Conservation (phyloP, 2,113 vertebrate genomes). For the Cololabis saira region DNA sequence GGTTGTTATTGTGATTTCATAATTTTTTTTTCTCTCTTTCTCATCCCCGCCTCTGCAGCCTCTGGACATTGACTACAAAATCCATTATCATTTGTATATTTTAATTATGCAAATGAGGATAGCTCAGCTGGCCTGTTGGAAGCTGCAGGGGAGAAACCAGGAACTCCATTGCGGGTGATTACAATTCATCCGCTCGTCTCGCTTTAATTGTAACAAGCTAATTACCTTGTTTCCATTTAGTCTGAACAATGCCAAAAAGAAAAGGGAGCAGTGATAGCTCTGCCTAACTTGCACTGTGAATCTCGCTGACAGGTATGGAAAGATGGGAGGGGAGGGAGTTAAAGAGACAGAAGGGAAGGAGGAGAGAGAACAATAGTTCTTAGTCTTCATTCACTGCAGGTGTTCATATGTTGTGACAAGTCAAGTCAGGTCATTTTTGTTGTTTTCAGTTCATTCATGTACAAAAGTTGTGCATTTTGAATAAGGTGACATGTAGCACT, state of each 20-base stretch:
- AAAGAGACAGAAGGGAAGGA: slow-evolving; percentile 3
- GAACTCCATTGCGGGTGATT: slow-evolving; percentile 99
- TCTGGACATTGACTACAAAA: slow-evolving; percentile 99
- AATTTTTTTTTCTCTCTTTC: slow-evolving; percentile 75
- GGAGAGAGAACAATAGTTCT: background rate
- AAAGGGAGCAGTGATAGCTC: slow-evolving; percentile 85
- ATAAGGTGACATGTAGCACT: background rate
- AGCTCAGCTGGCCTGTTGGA: slow-evolving; percentile 96
- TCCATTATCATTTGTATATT: slow-evolving; percentile 99
- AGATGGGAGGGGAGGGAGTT: slow-evolving; percentile 8
- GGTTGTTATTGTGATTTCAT: slow-evolving; percentile 99
- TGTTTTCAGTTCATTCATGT: background rate
- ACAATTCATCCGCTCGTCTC: slow-evolving; percentile 99
- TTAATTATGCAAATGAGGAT: slow-evolving; percentile 99
- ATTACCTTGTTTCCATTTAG: slow-evolving; percentile 99
- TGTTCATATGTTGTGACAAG: background rate
- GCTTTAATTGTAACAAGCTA: slow-evolving; percentile 99
- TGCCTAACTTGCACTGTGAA: slow-evolving; percentile 58
- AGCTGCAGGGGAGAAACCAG: slow-evolving; percentile 95
- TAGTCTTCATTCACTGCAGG: background rate
- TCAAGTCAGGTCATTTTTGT: background rate
- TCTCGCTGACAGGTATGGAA: slow-evolving; percentile 68
- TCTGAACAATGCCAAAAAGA: slow-evolving; percentile 98
- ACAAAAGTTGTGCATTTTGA: background rate
- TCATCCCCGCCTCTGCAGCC: slow-evolving; percentile 95